Evolutionary conservation across 1,140 invertebrate genomes (phyloP).

Genomic region (Brevipalpus yothersi): DNA sequence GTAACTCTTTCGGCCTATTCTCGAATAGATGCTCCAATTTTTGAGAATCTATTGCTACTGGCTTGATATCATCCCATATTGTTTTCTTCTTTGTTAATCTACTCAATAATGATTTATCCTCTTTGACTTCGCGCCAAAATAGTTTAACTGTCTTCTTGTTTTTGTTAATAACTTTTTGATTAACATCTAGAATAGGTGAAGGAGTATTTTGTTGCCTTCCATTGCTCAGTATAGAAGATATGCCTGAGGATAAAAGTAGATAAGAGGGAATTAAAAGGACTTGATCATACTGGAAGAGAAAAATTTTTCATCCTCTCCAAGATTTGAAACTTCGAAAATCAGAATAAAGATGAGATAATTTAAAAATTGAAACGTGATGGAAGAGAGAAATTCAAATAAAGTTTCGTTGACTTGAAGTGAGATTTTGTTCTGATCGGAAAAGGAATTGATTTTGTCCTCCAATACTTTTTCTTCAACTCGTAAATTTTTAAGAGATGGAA

Average conservation of each 20-base stretch:
- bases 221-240: not conserved
- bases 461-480: too few relatives aligned
- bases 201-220: constrained; percentile 1
- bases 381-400: too few relatives aligned
- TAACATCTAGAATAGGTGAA: constrained; percentile 1
- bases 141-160: constrained; percentile 95
- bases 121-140: constrained; percentile 80
- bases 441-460: too few relatives aligned
- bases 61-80: constrained; percentile 80
- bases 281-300: too few relatives aligned
- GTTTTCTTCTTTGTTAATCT: constrained; percentile 36
- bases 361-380: too few relatives aligned
- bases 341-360: too few relatives aligned
- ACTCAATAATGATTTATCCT: constrained; percentile 46
- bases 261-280: constrained; percentile 8
- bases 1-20: constrained; percentile 63
- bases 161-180: constrained; percentile 31
- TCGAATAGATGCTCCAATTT: constrained; percentile 94
- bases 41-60: constrained; percentile 61
- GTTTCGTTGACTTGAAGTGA: too few relatives aligned
- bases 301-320: too few relatives aligned
- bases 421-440: too few relatives aligned
- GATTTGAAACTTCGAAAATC: too few relatives aligned
- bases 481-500: too few relatives aligned
- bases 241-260: constrained; percentile 18